Evolutionary conservation across 2,797 vertebrate genomes (phyloP), one percentile per base, ranked within the genome.

Genomic region (Syngnathus acus): DNA sequence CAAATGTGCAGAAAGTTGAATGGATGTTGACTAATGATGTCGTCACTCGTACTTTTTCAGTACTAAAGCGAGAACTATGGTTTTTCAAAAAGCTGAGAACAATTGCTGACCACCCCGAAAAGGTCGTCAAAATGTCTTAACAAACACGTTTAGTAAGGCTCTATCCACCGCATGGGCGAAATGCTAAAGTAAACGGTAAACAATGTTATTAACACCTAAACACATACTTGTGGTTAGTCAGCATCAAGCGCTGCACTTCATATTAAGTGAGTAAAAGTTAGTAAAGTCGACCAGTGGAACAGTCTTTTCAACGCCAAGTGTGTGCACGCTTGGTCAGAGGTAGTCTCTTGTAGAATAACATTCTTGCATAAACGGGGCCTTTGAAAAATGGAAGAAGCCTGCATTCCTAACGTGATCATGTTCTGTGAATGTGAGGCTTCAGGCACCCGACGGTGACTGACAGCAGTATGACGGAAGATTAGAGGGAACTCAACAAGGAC

Each of bases 331-430:
- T 66, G 62, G 53, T 57, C 68, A 72, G 77, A 79, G 74, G 75
- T 76, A 82, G 71, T 71, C 64, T 76, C 70, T 79, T 76, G 72
- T 79, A 88, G 88, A 90, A 89, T 84, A 88, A 86, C 87, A 85
- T 87, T 89, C 86, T 85, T 86, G 84, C 82, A 89, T 87, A 88
- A 91, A 89, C 77, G 86, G 74, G 78, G 76, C 72, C 79, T 82
- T 45, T 79, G 78, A 88, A 86, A 81, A 87, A 79, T 67, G 77
- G 83, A 70, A 75, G 83, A 70, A 75, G 85, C 69, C 72, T 8
- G 70, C 86, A 87, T 90, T 90, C 88, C 78, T 81, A 90, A 89
- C 80, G 65, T 75, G 82, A 88, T 87, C 87, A 77, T 39, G 32
- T 84, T 86, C 72, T 53, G 76, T 77, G 83, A 78, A 82, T 72